Evolutionary conservation across 2,888 invertebrate genomes (phyloP).

Genomic region (Agrochola macilenta): DNA sequence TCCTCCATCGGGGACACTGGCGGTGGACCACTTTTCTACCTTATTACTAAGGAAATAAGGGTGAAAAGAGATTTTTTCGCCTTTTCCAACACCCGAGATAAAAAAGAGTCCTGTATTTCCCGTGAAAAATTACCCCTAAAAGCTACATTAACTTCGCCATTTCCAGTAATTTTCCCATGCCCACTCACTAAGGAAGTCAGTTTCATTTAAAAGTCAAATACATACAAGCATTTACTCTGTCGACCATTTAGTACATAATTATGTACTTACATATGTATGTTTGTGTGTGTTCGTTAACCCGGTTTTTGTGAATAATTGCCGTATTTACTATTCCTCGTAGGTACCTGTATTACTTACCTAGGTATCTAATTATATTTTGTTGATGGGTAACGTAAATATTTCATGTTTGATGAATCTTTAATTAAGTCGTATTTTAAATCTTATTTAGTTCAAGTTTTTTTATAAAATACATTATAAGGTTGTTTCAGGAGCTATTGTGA

Average conservation of each 20-base stretch:
- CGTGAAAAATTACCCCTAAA: constrained; percentile 28
- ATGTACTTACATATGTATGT: constrained; percentile 43
- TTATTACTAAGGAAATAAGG: no score
- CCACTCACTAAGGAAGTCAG: constrained; percentile 34
- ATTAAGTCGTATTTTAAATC: constrained; percentile 5
- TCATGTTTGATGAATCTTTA: constrained; percentile 19
- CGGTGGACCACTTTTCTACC: no score
- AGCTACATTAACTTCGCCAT: constrained; percentile 22
- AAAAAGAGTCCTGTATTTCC: neutral
- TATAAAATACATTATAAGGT: neutral
- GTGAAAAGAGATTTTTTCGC: neutral
- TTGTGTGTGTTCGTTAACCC: constrained; percentile 59
- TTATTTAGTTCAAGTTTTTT: neutral
- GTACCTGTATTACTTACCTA: constrained; percentile 18
- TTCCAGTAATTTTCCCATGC: constrained; percentile 14
- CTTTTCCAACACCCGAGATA: neutral
- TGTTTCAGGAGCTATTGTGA: neutral
- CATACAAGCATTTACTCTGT: constrained; percentile 4
- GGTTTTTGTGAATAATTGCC: constrained; percentile 61
- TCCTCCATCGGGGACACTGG: neutral
- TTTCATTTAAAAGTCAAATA: constrained; percentile 55
- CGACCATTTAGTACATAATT: constrained; percentile 38
- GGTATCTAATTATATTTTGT: neutral
- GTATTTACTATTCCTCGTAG: constrained; percentile 38
- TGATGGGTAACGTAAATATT: constrained; percentile 1